Evolutionary conservation across 2,797 vertebrate species (phyloP).

Genomic region (Onychomys leucogaster): DNA sequence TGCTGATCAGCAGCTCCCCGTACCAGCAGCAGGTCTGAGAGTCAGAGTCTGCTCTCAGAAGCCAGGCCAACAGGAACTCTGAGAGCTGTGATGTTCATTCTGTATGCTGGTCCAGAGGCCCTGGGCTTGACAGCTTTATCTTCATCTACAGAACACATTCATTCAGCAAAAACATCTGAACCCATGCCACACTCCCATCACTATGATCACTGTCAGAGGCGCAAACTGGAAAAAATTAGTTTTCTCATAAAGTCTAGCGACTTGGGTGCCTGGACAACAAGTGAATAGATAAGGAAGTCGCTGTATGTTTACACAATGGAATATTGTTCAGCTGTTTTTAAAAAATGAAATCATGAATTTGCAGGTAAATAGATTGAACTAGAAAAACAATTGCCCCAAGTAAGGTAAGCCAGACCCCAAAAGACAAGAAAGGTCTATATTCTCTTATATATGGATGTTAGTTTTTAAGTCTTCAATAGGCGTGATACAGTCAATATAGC

Average conservation of each 20-base stretch:
- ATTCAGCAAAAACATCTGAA: not conserved
- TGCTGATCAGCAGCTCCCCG: not conserved
- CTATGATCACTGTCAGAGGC: not conserved
- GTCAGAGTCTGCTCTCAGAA: not conserved
- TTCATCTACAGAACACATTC: not conserved
- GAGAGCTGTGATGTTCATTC: not conserved
- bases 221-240: not conserved
- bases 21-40: accelerated
- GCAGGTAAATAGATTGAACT: too few species aligned
- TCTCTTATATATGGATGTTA: too few species aligned
- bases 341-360: too few species aligned
- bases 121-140: not conserved
- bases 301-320: too few species aligned
- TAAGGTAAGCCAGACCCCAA: too few species aligned
- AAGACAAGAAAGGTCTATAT: too few species aligned
- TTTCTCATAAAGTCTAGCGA: not conserved
- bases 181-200: not conserved
- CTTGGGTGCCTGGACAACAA: too few species aligned
- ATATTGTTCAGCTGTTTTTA: too few species aligned
- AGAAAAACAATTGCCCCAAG: too few species aligned
- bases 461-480: too few species aligned
- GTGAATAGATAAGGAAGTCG: too few species aligned
- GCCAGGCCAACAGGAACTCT: not conserved
- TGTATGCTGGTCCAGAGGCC: not conserved
- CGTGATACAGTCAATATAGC: too few species aligned